Evolutionary conservation across 2,113 vertebrate species (phyloP), one percentile per base, ranked within the genome.

Genomic region (Ammodramus savannarum): DNA sequence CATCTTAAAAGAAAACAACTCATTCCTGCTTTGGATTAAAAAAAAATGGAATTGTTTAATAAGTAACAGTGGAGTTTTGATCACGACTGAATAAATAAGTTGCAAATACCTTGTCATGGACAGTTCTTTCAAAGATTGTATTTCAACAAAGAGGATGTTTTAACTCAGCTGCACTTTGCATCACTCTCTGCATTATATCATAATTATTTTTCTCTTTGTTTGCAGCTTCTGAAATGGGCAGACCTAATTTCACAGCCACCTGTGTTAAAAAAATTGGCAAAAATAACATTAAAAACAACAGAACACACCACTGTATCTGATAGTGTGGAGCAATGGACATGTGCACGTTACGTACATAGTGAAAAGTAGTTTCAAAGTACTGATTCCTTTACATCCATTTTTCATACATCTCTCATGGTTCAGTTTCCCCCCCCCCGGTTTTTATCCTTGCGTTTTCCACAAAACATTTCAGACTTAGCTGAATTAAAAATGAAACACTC

Each of bases 281-380:
- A 76, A 36, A 72, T 65, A 85, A 19, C 9, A 8, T 46, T 38
- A 13, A 22, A 75, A 48, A 25, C n/a, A 20, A 13, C 10, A 36
- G 38, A 36, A 22, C 17, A 21, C 19, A 26, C 6, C 31, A 13
- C 8, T 10, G 12, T 48, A 38, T n/a, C 34, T 59, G 18, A 27
- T 54, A 76, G 8, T 15, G 11, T n/a, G 32, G 32, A 57, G 23
- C 69, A 32, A 7, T 31, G 11, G 1, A 1, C 57, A 32, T 21
- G 21, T 59, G 7, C 26, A 11, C 0, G 0, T 74, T 81, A 34
- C 16, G 19, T 62, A 27, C 58, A 7, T 6, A 46, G 8, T 34
- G 36, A 31, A 66, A 87, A 81, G 27, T 62, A 29, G 20, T 58
- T 59, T 66, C 13, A 3, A 46, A 62, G 12, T 71, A 62, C 41